Base-by-base conservation (phyloP, 37 sponge, comb jelly and placozoan genomes). In the Halisarca cf. caerulea region DNA sequence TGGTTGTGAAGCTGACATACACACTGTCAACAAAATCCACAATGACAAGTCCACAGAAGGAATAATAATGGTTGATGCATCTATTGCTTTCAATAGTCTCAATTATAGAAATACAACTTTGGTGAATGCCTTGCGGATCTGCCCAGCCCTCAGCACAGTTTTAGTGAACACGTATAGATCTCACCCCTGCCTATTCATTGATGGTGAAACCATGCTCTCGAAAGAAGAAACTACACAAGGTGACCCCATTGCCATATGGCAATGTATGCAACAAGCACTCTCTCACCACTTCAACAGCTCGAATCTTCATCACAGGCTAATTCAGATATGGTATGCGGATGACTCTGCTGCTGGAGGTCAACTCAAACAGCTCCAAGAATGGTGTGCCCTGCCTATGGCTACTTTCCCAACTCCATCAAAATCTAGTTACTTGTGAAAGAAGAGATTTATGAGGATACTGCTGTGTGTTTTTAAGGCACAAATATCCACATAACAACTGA, bases 141-240 rank as follows among this genome's bases (percentile, higher is more conserved):
- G 64, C n/a, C 64, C n/a, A 62, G 6, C 18, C 64, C 25, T n/a
- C 30, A 20, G 30, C 25, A 8, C 64, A 20, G 30, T 62, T 28
- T 23, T 62, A 23, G 30, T 7, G 6, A 62, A 20, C 30, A 62
- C 64, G 5, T 15, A 62, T 6, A n/a, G 30, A 55, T 20, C 11
- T 55, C 17, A 55, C 17, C 30, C 64, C 6, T 28, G 18, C 64
- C 64, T 62, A 20, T 30, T 62, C 30, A 62, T 62, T 62, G 64
- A 62, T 20, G 64, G 30, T 20, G 64, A 15, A 62, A 28, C 6
- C 64, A 62, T 62, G 7, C 9, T 62, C 5, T 62, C 64, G 30
- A n/a, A 28, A 62, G 64, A 62, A 62, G 64, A 7, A 6, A 62
- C 64, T 7, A 62, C 64, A n/a, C 64, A 62, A 23, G 64, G 64